phyloP scores from a whole-genome alignment of 1,140 invertebrate genomes.

The Paracyclopina nana region DNA sequence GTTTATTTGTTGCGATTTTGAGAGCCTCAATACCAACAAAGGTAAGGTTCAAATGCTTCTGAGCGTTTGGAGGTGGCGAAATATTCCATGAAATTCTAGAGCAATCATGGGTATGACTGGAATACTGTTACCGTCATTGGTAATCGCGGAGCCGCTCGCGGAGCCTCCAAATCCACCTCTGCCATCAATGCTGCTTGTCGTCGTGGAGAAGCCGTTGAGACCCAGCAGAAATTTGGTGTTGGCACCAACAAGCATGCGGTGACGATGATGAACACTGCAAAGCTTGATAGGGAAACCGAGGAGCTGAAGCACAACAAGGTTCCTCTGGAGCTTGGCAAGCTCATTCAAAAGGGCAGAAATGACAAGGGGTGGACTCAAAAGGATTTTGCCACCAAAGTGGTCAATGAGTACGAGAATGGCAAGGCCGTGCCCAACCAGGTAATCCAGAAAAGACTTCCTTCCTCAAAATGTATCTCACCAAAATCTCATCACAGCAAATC shows the following conservation, averaged over 20 bases:
- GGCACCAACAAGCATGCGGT: slow-evolving; percentile 84
- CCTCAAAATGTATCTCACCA: too few species aligned
- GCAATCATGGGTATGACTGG: too few species aligned
- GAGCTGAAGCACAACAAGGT: slow-evolving; percentile 88
- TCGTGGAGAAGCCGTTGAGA: slow-evolving; percentile 70
- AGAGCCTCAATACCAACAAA: too few species aligned
- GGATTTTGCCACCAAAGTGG: slow-evolving; percentile 73
- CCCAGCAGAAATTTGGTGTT: slow-evolving; percentile 85
- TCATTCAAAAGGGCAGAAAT: slow-evolving; percentile 67
- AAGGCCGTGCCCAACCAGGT: slow-evolving; percentile 86
- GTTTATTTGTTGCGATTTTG: too few species aligned
- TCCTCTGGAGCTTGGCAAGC: slow-evolving; percentile 60
- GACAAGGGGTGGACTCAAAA: slow-evolving; percentile 84
- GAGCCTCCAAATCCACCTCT: slow-evolving; percentile 67
- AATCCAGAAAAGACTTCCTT: too few species aligned
- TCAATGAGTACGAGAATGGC: slow-evolving; percentile 89
- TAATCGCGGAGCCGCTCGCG: slow-evolving; percentile 60
- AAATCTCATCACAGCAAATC: too few species aligned
- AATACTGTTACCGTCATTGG: slow-evolving; percentile 73
- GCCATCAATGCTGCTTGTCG: slow-evolving; percentile 59
- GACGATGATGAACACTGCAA: slow-evolving; percentile 83
- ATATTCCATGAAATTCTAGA: too few species aligned
- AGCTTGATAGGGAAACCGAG: slow-evolving; percentile 92
- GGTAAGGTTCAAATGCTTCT: too few species aligned
- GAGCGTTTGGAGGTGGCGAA: too few species aligned